A percentile compares a stretch with the other conserved stretches of the same genome.
phyloP scores from a whole-genome alignment of 2,888 invertebrate genomes.

The Oscheius sp. region DNA sequence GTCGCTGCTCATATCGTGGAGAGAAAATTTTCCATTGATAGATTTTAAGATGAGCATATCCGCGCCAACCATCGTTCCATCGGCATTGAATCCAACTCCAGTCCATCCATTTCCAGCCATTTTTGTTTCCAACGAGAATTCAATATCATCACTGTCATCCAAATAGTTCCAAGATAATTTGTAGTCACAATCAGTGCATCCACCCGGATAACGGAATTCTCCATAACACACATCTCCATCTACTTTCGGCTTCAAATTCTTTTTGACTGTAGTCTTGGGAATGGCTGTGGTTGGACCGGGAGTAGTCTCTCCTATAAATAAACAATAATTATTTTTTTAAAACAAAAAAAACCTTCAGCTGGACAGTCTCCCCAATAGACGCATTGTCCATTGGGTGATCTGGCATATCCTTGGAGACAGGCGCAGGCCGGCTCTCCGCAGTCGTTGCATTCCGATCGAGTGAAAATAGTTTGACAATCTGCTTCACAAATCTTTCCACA shows the following conservation, averaged over 20 bases:
- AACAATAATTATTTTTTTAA: no score
- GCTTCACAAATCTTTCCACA: conserved; percentile 68
- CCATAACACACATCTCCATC: conserved; percentile 66
- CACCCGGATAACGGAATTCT: conserved; percentile 66
- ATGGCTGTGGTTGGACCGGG: neutral
- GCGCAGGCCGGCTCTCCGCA: conserved; percentile 64
- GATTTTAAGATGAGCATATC: conserved; percentile 68
- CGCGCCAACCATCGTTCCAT: conserved; percentile 66
- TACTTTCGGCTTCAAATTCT: conserved; percentile 22
- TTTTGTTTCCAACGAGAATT: conserved; percentile 69
- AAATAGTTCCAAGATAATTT: conserved; percentile 65
- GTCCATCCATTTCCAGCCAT: conserved; percentile 65
- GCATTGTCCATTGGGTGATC: conserved; percentile 53
- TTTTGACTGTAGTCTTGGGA: conserved; percentile 22
- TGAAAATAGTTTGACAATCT: conserved; percentile 67
- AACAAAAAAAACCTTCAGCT: no score
- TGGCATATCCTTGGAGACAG: conserved; percentile 67
- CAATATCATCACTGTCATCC: conserved; percentile 66
- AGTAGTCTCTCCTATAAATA: no score
- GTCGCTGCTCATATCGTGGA: conserved; percentile 64
- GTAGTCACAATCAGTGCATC: conserved; percentile 67
- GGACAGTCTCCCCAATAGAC: conserved; percentile 70
- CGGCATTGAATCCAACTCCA: conserved; percentile 66
- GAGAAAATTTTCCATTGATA: conserved; percentile 48
- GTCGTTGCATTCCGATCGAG: conserved; percentile 61